These are phyloP conservation scores for Lagopus leucura DNA, from an alignment of 2,113 vertebrate species.

Conservation along the genomic window DNA sequence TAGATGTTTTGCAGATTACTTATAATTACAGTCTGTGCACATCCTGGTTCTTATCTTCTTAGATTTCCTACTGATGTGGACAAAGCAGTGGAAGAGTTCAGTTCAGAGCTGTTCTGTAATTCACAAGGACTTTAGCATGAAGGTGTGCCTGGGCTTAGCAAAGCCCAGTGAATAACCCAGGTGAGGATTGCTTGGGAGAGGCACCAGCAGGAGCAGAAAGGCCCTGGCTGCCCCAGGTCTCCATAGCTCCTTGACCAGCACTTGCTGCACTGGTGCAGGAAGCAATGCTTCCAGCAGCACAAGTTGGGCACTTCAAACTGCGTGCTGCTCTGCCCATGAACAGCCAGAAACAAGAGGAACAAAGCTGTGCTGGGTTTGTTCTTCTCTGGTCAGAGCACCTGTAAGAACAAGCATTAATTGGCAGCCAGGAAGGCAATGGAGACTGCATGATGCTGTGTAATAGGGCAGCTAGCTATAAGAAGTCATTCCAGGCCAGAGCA, in stretches of 20 bases:
- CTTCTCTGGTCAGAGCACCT: background rate
- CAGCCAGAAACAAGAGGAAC: background rate
- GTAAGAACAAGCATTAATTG: background rate
- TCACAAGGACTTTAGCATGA: background rate
- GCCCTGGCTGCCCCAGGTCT: background rate
- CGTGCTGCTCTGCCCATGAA: background rate
- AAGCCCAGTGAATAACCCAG: background rate
- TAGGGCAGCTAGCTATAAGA: background rate
- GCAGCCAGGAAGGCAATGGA: background rate
- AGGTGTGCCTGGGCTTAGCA: background rate
- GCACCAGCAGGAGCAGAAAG: fast-evolving
- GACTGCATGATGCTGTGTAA: background rate
- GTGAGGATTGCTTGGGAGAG: background rate
- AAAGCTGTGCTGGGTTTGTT: background rate
- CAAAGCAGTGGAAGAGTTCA: background rate
- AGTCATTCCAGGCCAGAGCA: background rate
- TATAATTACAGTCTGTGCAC: background rate
- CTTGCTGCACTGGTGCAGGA: background rate
- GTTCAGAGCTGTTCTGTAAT: background rate
- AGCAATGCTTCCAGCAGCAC: background rate
- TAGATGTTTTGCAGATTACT: background rate
- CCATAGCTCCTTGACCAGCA: background rate
- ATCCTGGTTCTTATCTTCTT: background rate
- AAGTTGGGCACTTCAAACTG: background rate
- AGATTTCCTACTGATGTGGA: background rate